phyloP scores from a whole-genome alignment of 2,113 vertebrate species.

The Rhombomys opimus region DNA sequence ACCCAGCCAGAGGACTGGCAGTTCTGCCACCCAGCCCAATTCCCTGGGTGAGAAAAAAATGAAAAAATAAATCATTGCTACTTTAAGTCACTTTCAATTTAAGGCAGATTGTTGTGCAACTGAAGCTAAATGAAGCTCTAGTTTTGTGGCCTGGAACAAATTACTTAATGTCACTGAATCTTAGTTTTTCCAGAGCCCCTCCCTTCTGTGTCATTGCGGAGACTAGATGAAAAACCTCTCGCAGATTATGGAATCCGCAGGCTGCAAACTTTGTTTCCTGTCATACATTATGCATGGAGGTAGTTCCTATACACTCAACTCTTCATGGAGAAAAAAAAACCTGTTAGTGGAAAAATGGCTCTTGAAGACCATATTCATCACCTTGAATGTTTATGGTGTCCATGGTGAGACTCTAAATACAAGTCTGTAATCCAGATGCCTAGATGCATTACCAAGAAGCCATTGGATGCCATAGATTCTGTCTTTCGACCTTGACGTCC shows the following conservation, averaged over 20 bases:
- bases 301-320: neutral
- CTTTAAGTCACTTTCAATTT: neutral
- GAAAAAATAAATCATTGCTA: neutral
- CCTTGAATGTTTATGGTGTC: neutral
- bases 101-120: neutral
- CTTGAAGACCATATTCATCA: neutral
- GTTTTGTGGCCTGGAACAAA: slow-evolving; percentile 18
- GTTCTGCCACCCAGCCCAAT: neutral
- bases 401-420: neutral
- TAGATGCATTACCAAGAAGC: neutral
- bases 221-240: neutral
- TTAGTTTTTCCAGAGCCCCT: neutral
- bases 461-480: neutral
- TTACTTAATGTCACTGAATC: neutral
- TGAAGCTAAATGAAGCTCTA: neutral
- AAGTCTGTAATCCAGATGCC: neutral
- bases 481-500: neutral
- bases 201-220: neutral
- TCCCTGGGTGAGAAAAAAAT: neutral
- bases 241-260: neutral
- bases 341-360: neutral
- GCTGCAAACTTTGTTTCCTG: neutral
- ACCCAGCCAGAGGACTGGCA: neutral
- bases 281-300: neutral
- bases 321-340: neutral